Conservation (phyloP, 2,888 invertebrate species). For the Tetramorium bicarinatum region DNA sequence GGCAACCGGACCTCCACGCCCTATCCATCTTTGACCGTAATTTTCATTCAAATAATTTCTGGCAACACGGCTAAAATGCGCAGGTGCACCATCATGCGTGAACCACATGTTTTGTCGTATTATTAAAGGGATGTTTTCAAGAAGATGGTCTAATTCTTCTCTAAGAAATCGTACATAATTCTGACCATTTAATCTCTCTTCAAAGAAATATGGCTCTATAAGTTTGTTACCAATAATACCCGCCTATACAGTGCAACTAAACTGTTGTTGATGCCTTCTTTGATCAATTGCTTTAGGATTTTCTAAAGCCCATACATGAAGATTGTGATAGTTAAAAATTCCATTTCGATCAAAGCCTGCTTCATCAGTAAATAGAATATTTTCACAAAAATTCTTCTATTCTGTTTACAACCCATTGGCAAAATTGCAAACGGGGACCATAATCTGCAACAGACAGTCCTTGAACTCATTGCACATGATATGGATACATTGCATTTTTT, state of each 20-base stretch:
- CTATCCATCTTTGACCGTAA: neutral
- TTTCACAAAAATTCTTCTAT: slow-evolving; percentile 52
- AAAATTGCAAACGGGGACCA: slow-evolving; percentile 28
- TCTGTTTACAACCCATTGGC: slow-evolving; percentile 30
- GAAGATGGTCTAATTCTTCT: slow-evolving; percentile 47
- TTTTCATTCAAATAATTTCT: slow-evolving; percentile 54
- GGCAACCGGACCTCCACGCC: slow-evolving; percentile 44
- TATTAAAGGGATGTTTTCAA: slow-evolving; percentile 67
- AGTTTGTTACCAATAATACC: no score
- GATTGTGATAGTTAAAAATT: no score
- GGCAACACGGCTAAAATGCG: slow-evolving; percentile 56
- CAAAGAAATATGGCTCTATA: no score
- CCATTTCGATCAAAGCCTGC: slow-evolving; percentile 70
- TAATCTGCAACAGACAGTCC: slow-evolving; percentile 14
- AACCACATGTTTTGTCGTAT: slow-evolving; percentile 74
- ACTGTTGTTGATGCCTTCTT: no score
- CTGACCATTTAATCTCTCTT: no score
- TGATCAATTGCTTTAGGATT: no score
- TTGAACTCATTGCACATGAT: slow-evolving; percentile 17
- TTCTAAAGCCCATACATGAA: no score
- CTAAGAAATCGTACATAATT: slow-evolving; percentile 57
- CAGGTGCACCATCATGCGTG: slow-evolving; percentile 75
- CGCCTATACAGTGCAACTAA: no score
- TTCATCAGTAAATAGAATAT: slow-evolving; percentile 67
- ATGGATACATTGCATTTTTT: neutral